Conservation (phyloP, 2,888 invertebrate species). For the Rhorus exstirpatorius region DNA sequence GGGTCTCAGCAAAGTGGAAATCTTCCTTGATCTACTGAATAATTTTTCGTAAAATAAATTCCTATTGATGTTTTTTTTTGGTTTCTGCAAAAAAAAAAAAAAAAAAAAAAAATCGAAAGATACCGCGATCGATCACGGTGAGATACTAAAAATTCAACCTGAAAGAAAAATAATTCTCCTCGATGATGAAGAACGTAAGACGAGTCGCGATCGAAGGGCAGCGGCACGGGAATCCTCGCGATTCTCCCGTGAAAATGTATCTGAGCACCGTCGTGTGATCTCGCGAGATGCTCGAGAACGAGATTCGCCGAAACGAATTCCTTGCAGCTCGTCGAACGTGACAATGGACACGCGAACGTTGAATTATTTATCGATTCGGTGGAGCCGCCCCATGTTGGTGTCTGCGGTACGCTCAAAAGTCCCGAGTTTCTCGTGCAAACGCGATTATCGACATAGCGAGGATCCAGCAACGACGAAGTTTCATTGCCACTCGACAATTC, state of each 20-base stretch:
- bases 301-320: slow-evolving; percentile 75
- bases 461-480: no score
- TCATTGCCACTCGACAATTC: slow-evolving; percentile 76
- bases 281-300: slow-evolving; percentile 79
- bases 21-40: no score
- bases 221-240: slow-evolving; percentile 78
- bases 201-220: slow-evolving; percentile 78
- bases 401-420: slow-evolving; percentile 76
- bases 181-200: slow-evolving; percentile 79
- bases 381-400: slow-evolving; percentile 82
- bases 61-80: no score
- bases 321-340: slow-evolving; percentile 72
- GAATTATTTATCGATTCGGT: slow-evolving; percentile 78
- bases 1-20: no score
- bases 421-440: slow-evolving; percentile 56
- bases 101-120: slow-evolving; percentile 9
- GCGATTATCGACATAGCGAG: no score
- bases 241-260: slow-evolving; percentile 79
- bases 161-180: slow-evolving; percentile 80
- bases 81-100: background rate
- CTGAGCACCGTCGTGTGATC: slow-evolving; percentile 77
- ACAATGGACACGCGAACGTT: slow-evolving; percentile 78
- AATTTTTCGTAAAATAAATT: no score
- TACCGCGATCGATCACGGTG: no score
- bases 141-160: slow-evolving; percentile 76